These are phyloP conservation scores for Aporophyla nigra DNA, from an alignment of 2,888 invertebrate species.

Conservation along the genomic window DNA sequence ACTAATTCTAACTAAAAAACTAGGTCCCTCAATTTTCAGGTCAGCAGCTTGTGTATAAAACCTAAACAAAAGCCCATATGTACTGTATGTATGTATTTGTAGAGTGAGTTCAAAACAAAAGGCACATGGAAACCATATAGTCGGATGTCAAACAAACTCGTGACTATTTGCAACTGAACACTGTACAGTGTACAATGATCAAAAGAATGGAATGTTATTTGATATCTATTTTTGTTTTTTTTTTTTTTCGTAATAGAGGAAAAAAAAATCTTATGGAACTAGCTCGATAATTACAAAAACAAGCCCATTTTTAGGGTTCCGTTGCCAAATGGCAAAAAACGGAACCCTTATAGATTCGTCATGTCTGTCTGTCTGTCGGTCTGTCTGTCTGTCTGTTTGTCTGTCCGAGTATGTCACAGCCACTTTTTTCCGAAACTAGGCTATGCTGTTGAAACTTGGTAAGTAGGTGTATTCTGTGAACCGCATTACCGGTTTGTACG, in stretches of 20 bases:
- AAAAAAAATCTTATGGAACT: not conserved
- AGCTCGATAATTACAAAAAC: not conserved
- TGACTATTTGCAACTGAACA: constrained; percentile 27
- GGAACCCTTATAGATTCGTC: too few relatives aligned
- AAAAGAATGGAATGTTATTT: constrained; percentile 31
- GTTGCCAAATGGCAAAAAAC: too few relatives aligned
- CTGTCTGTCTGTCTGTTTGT: too few relatives aligned
- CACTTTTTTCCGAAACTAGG: too few relatives aligned
- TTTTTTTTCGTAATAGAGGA: not conserved
- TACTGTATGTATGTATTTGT: not conserved
- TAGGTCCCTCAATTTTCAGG: not conserved
- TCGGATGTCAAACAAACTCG: constrained; percentile 17
- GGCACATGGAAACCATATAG: constrained; percentile 25
- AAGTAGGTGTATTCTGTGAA: too few relatives aligned
- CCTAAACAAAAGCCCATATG: not conserved
- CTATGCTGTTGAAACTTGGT: too few relatives aligned
- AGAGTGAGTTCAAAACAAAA: constrained; percentile 10
- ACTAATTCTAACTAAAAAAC: not conserved
- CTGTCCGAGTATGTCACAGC: too few relatives aligned
- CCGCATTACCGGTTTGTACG: too few relatives aligned
- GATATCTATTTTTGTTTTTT: constrained; percentile 10
- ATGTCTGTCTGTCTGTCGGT: too few relatives aligned
- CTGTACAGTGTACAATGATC: constrained; percentile 10
- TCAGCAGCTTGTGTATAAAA: not conserved
- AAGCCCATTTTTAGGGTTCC: too few relatives aligned